A percentile compares a stretch with the other conserved stretches of the same genome.
phyloP scores from a whole-genome alignment of 2,113 vertebrate genomes.

The Camelus bactrianus region DNA sequence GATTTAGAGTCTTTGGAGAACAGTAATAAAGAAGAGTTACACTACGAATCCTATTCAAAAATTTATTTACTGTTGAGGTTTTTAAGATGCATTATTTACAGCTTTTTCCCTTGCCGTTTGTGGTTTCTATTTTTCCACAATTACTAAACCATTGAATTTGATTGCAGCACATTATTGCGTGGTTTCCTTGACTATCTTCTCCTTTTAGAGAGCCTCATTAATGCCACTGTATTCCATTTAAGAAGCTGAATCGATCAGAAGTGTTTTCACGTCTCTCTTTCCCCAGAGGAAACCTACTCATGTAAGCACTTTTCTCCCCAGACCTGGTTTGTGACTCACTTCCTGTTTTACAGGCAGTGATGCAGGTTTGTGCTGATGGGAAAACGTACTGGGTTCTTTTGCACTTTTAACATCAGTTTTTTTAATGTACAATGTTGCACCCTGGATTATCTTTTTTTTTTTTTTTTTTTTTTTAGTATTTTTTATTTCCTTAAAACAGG shows the following conservation, averaged over 20 bases:
- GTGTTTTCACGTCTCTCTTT: conserved; percentile 1
- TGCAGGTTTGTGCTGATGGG: not conserved
- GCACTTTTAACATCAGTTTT: not conserved
- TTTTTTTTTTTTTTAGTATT: not conserved
- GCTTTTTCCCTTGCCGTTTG: not conserved
- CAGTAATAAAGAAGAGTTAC: fast-evolving
- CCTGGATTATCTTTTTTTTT: not conserved
- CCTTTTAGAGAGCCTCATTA: conserved; percentile 51
- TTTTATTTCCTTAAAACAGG: not conserved
- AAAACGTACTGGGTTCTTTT: not conserved
- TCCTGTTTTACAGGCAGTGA: not conserved
- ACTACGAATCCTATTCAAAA: not conserved
- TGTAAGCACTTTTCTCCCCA: not conserved
- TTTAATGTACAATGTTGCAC: not conserved
- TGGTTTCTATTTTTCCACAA: conserved; percentile 32
- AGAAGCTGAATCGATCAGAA: conserved; percentile 37
- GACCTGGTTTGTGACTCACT: not conserved
- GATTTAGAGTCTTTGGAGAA: not conserved
- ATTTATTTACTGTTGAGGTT: conserved; percentile 31
- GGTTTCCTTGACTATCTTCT: conserved; percentile 56
- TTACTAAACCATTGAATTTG: conserved; percentile 58
- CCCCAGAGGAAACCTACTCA: not conserved
- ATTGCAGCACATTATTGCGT: conserved; percentile 18
- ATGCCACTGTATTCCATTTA: conserved; percentile 31
- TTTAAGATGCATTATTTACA: conserved; percentile 42